phyloP scores from a whole-genome alignment of 92 coral and sea anemone genomes.

The Zoanthus gigantus region DNA sequence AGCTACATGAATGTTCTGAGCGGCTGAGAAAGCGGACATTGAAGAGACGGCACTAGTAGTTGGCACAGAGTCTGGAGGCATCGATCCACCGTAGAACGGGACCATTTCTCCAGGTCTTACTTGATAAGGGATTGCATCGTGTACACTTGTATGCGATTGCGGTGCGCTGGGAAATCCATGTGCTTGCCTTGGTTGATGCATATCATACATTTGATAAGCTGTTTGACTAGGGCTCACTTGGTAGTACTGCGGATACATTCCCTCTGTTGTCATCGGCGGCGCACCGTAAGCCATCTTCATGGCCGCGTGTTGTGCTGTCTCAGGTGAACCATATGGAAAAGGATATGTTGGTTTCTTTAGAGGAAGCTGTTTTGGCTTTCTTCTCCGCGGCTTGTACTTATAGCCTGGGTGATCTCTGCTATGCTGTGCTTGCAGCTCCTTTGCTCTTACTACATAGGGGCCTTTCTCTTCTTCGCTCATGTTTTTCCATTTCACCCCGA shows the following conservation, averaged over 20 bases:
- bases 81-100: slow-evolving; percentile 74
- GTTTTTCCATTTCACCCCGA: slow-evolving; percentile 89
- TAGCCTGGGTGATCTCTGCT: slow-evolving; percentile 95
- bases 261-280: slow-evolving; percentile 83
- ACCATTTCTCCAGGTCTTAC: slow-evolving; percentile 83
- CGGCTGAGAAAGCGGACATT: slow-evolving; percentile 61
- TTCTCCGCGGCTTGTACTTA: slow-evolving; percentile 94
- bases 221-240: slow-evolving; percentile 81
- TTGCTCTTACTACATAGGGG: slow-evolving; percentile 91
- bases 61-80: slow-evolving; percentile 78
- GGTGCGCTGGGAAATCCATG: slow-evolving; percentile 65
- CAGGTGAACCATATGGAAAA: slow-evolving; percentile 82
- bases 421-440: slow-evolving; percentile 92
- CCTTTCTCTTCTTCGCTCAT: slow-evolving; percentile 87
- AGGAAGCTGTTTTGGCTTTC: slow-evolving; percentile 89
- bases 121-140: slow-evolving; percentile 68
- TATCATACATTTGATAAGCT: slow-evolving; percentile 86
- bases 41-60: slow-evolving; percentile 81
- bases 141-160: slow-evolving; percentile 73
- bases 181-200: slow-evolving; percentile 82
- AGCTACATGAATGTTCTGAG: slow-evolving; percentile 81
- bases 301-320: slow-evolving; percentile 77
- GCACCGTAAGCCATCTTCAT: slow-evolving; percentile 92
- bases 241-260: slow-evolving; percentile 88
- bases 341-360: slow-evolving; percentile 93